Conservation (phyloP, 2,113 vertebrate species). For the Psittacula cyanocephala region DNA sequence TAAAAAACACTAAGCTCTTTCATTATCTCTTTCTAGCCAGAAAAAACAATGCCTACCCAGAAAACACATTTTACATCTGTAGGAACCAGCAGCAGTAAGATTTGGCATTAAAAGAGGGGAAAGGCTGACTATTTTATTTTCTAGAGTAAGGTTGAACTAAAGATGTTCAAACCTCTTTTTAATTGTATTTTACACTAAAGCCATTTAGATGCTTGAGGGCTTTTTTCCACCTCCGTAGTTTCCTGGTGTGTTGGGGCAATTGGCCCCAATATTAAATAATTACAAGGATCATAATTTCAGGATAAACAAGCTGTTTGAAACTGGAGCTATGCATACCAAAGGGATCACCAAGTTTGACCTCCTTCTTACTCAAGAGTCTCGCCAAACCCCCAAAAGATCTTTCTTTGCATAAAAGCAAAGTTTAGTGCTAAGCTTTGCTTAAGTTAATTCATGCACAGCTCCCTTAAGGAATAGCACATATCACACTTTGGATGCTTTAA, state of each 20-base stretch:
- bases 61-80: neutral
- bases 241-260: constrained; percentile 7
- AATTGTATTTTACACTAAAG: neutral
- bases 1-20: neutral
- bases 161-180: neutral
- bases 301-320: constrained; percentile 34
- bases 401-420: neutral
- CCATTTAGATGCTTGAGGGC: neutral
- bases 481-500: neutral
- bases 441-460: neutral
- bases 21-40: neutral
- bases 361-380: neutral
- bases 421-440: neutral
- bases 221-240: constrained; percentile 21
- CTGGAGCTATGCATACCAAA: constrained; percentile 11
- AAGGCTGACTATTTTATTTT: neutral
- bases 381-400: neutral
- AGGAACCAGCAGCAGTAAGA: neutral
- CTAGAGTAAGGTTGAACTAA: neutral
- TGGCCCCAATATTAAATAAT: constrained; percentile 40
- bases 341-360: constrained; percentile 16
- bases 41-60: neutral
- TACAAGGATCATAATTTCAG: constrained; percentile 44
- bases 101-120: neutral
- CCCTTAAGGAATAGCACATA: neutral